phyloP scores from a whole-genome alignment of 2,113 vertebrate genomes.

The Pundamilia nyererei region DNA sequence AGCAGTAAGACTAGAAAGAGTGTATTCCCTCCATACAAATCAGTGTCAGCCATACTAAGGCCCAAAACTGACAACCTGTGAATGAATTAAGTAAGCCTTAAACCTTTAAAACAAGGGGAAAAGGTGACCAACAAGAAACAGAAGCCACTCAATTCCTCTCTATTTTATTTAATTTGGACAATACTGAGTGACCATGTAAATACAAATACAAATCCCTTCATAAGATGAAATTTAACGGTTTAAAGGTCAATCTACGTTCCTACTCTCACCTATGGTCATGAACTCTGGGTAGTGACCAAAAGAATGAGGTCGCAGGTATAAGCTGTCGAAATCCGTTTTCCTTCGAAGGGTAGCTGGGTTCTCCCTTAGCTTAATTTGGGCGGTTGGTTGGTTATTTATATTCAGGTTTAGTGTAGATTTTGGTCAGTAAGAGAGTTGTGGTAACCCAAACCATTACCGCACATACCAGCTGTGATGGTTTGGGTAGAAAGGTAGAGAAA shows the following conservation, averaged over 20 bases:
- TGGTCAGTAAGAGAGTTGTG: neutral
- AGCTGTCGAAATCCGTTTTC: neutral
- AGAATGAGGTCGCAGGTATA: neutral
- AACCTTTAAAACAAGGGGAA: constrained; percentile 18
- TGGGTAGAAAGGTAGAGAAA: neutral
- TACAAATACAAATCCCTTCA: neutral
- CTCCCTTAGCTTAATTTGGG: neutral
- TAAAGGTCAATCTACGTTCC: neutral
- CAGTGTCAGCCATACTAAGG: neutral
- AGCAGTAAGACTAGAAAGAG: neutral
- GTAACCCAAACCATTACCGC: neutral
- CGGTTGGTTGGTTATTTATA: neutral
- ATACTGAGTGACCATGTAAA: neutral
- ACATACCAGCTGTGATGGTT: neutral
- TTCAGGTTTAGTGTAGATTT: neutral
- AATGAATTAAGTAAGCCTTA: neutral
- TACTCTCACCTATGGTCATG: neutral
- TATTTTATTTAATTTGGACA: neutral
- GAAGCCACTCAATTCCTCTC: neutral
- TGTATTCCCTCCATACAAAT: constrained; percentile 25
- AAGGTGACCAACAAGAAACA: neutral
- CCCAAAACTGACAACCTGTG: neutral
- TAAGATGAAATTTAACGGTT: neutral
- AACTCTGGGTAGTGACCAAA: neutral
- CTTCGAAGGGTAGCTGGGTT: neutral